These are phyloP conservation scores for Laupala kohalensis DNA, from an alignment of 1,140 invertebrate genomes.

Conservation along the genomic window DNA sequence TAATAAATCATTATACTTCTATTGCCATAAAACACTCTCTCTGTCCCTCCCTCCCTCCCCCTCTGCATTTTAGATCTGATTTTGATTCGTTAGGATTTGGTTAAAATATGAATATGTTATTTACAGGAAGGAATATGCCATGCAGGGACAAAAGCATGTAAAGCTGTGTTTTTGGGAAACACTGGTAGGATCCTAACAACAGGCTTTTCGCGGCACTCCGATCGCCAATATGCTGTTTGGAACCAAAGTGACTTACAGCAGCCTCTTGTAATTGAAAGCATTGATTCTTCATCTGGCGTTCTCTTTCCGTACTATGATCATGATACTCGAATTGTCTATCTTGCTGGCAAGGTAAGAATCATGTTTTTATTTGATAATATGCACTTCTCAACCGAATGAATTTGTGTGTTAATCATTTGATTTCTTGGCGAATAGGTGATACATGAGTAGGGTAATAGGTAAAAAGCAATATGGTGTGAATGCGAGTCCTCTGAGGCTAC, in stretches of 20 bases:
- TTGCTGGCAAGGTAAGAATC: slow-evolving; percentile 60
- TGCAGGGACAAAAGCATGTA: slow-evolving; percentile 71
- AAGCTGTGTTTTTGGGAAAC: slow-evolving; percentile 76
- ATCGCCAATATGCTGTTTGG: slow-evolving; percentile 82
- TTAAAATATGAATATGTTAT: slow-evolving; percentile 13
- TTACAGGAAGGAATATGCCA: slow-evolving; percentile 69
- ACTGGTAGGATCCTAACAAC: slow-evolving; percentile 68
- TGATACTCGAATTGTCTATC: slow-evolving; percentile 76
- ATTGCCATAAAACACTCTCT: too few species aligned
- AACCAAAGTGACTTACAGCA: slow-evolving; percentile 61
- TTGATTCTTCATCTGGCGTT: slow-evolving; percentile 85
- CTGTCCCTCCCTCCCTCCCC: background rate
- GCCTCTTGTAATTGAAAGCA: slow-evolving; percentile 65
- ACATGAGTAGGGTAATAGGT: too few species aligned
- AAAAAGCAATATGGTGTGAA: too few species aligned
- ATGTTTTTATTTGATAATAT: too few species aligned
- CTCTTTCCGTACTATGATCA: slow-evolving; percentile 87
- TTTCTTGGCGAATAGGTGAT: too few species aligned
- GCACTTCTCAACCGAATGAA: background rate
- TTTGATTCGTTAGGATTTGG: background rate
- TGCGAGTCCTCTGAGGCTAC: too few species aligned
- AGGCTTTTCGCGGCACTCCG: slow-evolving; percentile 80
- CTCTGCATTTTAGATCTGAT: background rate
- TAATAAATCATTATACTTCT: too few species aligned
- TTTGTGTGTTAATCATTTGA: background rate